Percentiles rank a stretch among this genome's conserved stretches.
These are phyloP conservation scores for Drosophila imparisetae DNA, from an alignment of 2,888 invertebrate genomes.

Conservation along the genomic window DNA sequence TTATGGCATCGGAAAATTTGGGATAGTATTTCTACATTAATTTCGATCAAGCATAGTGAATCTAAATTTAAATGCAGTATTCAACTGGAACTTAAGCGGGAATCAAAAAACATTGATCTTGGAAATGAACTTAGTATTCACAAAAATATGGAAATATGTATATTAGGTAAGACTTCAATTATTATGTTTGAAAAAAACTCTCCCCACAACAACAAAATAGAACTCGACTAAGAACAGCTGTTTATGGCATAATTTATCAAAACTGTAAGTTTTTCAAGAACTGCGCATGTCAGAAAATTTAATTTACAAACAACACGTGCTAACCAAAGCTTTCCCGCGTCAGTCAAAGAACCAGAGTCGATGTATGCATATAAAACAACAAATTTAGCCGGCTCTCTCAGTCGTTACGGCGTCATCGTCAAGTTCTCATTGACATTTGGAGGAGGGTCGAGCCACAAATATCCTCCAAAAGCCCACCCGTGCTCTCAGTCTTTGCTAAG, in stretches of 20 bases:
- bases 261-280: constrained; percentile 28
- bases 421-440: constrained; percentile 24
- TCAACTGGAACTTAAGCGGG: neutral
- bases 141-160: neutral
- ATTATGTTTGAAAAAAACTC: neutral
- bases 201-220: neutral
- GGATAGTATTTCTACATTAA: neutral
- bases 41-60: neutral
- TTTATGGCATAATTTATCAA: constrained; percentile 19
- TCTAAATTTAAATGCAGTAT: neutral
- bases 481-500: constrained; percentile 48
- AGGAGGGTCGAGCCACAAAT: constrained; percentile 7
- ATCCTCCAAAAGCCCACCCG: constrained; percentile 23
- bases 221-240: constrained; percentile 34
- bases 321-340: constrained; percentile 26
- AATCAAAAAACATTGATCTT: neutral
- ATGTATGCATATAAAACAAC: neutral
- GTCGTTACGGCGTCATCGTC: constrained; percentile 25
- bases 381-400: constrained; percentile 46
- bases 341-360: constrained; percentile 11
- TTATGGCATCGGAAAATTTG: neutral
- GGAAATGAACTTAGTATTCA: neutral
- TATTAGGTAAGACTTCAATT: neutral
- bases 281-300: constrained; percentile 44
- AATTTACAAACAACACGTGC: constrained; percentile 53